Evolutionary conservation across 2,888 invertebrate genomes (phyloP).

Genomic region (Lepidonotus clava): DNA sequence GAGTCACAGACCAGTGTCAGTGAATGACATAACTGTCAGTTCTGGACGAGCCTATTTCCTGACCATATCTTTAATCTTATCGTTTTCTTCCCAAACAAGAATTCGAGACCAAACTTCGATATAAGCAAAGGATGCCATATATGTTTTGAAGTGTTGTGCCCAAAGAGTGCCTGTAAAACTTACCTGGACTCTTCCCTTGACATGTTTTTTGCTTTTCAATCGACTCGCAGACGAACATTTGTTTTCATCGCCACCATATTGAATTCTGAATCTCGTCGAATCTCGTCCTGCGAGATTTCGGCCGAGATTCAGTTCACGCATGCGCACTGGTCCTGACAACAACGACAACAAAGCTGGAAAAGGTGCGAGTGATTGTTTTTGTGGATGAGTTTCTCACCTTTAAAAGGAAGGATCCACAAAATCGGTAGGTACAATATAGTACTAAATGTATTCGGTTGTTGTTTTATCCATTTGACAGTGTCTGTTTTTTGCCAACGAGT

Average conservation of each 20-base stretch:
- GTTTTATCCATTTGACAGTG: too few relatives aligned
- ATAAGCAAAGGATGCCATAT: neutral
- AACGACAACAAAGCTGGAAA: conserved; percentile 70
- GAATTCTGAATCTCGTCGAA: neutral
- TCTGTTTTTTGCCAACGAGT: too few relatives aligned
- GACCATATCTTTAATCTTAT: conserved; percentile 28
- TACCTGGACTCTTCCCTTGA: conserved; percentile 16
- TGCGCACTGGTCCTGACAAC: conserved; percentile 73
- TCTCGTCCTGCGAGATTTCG: conserved; percentile 23
- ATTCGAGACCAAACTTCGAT: too few relatives aligned
- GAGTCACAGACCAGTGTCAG: too few relatives aligned
- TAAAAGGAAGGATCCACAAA: neutral
- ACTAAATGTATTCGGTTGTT: neutral
- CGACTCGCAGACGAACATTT: conserved; percentile 42
- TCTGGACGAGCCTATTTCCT: too few relatives aligned
- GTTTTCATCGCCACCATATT: conserved; percentile 50
- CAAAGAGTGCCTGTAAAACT: neutral
- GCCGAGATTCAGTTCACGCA: conserved; percentile 61
- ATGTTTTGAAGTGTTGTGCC: neutral
- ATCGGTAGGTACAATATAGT: neutral
- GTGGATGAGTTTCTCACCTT: neutral
- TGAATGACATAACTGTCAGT: too few relatives aligned
- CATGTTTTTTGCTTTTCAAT: conserved; percentile 23
- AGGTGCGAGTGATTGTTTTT: conserved; percentile 34
- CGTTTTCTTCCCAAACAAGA: neutral